Evolutionary conservation across 2,888 invertebrate genomes (phyloP).

Genomic region (Himalopsyche kuldschensis): DNA sequence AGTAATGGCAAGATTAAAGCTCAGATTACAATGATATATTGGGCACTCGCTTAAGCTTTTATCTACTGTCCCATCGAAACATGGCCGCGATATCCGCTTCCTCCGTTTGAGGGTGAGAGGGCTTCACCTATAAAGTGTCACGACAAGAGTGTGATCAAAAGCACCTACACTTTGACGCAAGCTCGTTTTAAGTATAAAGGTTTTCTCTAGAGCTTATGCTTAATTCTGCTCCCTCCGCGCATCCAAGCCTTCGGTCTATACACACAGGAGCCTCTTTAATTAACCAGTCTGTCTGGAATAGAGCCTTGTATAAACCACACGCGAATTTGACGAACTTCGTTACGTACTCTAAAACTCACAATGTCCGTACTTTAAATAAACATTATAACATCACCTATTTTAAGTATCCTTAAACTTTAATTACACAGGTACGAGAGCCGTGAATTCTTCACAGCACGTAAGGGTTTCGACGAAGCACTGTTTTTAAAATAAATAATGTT

Average conservation of each 20-base stretch:
- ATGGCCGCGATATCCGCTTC: neutral
- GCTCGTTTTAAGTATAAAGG: neutral
- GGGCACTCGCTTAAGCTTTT: neutral
- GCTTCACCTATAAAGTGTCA: neutral
- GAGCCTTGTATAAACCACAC: neutral
- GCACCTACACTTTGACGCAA: neutral
- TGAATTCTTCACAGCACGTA: no score
- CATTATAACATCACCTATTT: neutral
- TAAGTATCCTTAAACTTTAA: neutral
- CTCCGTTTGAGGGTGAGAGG: neutral
- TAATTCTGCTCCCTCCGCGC: neutral
- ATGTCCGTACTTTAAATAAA: neutral
- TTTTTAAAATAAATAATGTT: no score
- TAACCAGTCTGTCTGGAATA: neutral
- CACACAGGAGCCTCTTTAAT: neutral
- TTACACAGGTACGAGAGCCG: no score
- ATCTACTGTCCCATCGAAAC: neutral
- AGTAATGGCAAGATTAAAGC: neutral
- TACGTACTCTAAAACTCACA: neutral
- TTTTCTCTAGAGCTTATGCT: neutral
- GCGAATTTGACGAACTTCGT: neutral
- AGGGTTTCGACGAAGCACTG: no score
- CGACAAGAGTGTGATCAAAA: neutral
- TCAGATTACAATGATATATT: neutral
- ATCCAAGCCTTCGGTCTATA: neutral